phyloP scores from a whole-genome alignment of 2,888 invertebrate genomes.

The Mongoloraphidia duomilia region DNA sequence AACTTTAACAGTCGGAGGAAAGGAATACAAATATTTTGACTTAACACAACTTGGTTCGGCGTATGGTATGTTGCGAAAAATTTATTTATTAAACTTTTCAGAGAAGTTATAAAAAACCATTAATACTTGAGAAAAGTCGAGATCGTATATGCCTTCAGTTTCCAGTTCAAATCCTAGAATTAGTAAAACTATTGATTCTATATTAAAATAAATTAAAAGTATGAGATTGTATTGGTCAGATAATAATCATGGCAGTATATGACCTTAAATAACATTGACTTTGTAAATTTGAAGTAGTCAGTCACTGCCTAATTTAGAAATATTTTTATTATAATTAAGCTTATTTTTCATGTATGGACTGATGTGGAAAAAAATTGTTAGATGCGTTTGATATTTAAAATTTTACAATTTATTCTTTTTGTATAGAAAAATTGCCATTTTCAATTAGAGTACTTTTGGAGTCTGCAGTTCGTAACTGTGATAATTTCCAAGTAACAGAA shows the following conservation, averaged over 20 bases:
- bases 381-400: not conserved
- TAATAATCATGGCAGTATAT: not conserved
- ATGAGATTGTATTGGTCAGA: too few relatives aligned
- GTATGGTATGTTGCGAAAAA: conserved; percentile 52
- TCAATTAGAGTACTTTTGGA: conserved; percentile 87
- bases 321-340: conserved; percentile 2
- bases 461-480: conserved; percentile 91
- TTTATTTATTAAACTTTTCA: too few relatives aligned
- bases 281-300: too few relatives aligned
- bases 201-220: too few relatives aligned
- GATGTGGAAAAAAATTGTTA: conserved; percentile 1
- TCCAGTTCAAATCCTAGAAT: too few relatives aligned
- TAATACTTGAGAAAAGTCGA: too few relatives aligned
- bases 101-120: too few relatives aligned
- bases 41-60: conserved; percentile 54
- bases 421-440: conserved; percentile 68
- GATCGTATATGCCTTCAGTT: too few relatives aligned
- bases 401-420: conserved; percentile 7
- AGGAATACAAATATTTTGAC: conserved; percentile 66
- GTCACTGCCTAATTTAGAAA: too few relatives aligned
- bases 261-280: not conserved
- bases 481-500: conserved; percentile 78
- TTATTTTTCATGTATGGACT: conserved; percentile 7
- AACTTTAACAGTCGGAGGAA: conserved; percentile 40
- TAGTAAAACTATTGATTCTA: too few relatives aligned